Base-by-base conservation (phyloP, 2,797 vertebrate species). In the Yasuhikotakia modesta region DNA sequence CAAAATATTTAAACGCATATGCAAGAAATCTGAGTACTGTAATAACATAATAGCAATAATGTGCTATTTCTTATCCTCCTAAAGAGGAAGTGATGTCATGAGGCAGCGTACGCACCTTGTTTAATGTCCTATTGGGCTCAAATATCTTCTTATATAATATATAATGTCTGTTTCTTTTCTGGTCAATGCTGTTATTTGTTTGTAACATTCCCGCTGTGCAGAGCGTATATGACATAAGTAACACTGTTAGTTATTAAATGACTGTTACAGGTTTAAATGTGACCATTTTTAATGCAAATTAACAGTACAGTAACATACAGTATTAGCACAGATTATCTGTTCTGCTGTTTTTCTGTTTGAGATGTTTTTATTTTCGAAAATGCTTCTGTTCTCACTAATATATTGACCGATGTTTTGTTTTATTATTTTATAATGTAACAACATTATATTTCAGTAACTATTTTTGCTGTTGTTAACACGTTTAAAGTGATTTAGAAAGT, bases 41-140 rank as follows among this genome's bases (percentile, higher is more conserved):
- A 74, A 48, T 69, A 19, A 27, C 5, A 32, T 45, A 81, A 69
- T 24, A n/a, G 83, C 70, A 60, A 39, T 78, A 75, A 85, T 83
- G 73, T 24, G 57, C n/a, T 61, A n/a, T 14, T 39, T 52, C n/a
- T 74, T 13, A 5, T 61, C 17, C 2, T 58, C 27, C 16, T 22
- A 55, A 48, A 67, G 17, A 45, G 0, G 1, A 30, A 14, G 14
- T 66, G 14, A 48, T 14, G 48, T 43, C 10, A 46, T 58, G 2
- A 12, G 55, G 2, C 35, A 35, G 35, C 21, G 11, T 65, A 19
- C 3, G 22, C 30, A 10, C 48, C 61, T 35, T 52, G 24, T 35
- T 35, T 22, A 45, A 45, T 57, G 16, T 46, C 22, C 50, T 17
- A 5, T 63, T 67, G 55, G 35, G 32, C 27, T 75, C 32, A 43